Evolutionary conservation across 2,888 invertebrate species (phyloP).

Genomic region (Frankliniella fusca): DNA sequence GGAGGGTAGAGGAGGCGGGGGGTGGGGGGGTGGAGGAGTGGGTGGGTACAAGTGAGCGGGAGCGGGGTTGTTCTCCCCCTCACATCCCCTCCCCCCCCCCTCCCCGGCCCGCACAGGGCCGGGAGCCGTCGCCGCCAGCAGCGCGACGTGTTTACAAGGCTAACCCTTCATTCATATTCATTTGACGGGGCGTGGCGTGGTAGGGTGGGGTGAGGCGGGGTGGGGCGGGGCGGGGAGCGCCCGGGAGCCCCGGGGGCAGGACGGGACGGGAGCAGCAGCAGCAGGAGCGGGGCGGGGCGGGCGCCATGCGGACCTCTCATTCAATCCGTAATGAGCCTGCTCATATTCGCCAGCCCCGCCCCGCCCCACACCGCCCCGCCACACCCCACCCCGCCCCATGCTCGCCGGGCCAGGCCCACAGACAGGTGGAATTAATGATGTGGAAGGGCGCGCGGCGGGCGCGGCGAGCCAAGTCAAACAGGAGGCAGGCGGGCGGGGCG

Average conservation of each 20-base stretch:
- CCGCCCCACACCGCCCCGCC: background rate
- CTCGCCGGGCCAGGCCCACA: background rate
- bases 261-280: background rate
- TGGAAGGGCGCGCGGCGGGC: background rate
- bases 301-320: background rate
- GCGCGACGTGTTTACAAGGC: background rate
- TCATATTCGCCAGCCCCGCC: background rate
- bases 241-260: background rate
- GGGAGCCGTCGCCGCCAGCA: background rate
- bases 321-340: background rate
- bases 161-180: conserved; percentile 1
- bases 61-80: background rate
- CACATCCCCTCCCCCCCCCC: background rate
- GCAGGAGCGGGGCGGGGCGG: background rate
- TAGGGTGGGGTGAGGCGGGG: background rate
- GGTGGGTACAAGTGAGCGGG: background rate
- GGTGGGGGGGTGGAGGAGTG: background rate
- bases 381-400: background rate
- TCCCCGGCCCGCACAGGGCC: background rate
- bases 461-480: no score
- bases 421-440: background rate
- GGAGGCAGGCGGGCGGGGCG: background rate
- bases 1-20: no score
- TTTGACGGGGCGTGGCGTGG: background rate
- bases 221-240: background rate